Evolutionary conservation across 1,140 invertebrate species (phyloP), one percentile per base, ranked within the genome.

Genomic region (Oedothorax gibbosus): DNA sequence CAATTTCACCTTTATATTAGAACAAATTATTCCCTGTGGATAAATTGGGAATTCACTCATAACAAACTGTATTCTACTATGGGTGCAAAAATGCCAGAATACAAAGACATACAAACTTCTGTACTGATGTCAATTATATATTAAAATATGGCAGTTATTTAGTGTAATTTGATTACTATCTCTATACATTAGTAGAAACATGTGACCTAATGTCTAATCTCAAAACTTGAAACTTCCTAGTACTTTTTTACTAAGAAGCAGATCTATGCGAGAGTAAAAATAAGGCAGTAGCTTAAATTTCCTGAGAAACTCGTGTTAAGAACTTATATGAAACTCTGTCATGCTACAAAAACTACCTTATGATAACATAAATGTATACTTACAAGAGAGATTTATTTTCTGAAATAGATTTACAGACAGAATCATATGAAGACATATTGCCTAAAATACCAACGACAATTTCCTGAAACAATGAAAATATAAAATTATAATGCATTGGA

Each of bases 401-500:
- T 62, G 64, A 21, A 21, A 79, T 56, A 15, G 11, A n/a, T 21
- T 56, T 9, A 15, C 51, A 68, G 14, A 53, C 21, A 14, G 64
- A 54, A 68, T 66, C 62, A 79, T 68, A 79, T 9, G 64, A 54
- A 21, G 77, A 68, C 64, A 79, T 54, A 68, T 79, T 79, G 15
- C 50, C 77, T 11, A 79, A n/a, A 20, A 79, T 79, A 56, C 77
- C 64, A 56, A 79, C 2, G 10, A 79, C 21, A 18, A 79, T 68
- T 68, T 79, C 77, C 77, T 79, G 18, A 66, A 66, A 54, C 8
- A 62, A 65, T n/a, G 20, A 15, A 56, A 56, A n/a, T 2, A 18
- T 66, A 66, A 12, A 66, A n/a, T 20, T 14, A 60, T 60, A 14
- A 14, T 7, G 12, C 5, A 14, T 14, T 60, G 4, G 12, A 11